phyloP scores from a whole-genome alignment of 2,888 invertebrate species.

The Eristalis tenax region DNA sequence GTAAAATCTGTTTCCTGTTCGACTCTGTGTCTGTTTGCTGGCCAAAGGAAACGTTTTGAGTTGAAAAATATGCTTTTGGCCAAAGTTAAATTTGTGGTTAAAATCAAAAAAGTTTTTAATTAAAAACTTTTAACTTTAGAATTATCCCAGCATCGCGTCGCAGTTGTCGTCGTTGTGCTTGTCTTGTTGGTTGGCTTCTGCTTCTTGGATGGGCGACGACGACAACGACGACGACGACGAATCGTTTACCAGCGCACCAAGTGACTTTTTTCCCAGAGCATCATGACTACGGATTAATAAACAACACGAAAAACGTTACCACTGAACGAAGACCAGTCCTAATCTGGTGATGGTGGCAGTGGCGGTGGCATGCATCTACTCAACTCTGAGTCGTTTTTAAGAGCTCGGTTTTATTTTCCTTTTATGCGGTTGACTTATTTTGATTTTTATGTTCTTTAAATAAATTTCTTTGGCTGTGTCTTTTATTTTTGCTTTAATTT shows the following conservation, averaged over 20 bases:
- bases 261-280: not conserved
- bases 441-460: constrained; percentile 48
- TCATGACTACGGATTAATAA: constrained; percentile 57
- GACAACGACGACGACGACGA: not conserved
- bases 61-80: constrained; percentile 22
- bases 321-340: constrained; percentile 23
- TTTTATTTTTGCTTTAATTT: not conserved
- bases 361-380: not conserved
- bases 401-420: constrained; percentile 42
- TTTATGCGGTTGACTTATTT: constrained; percentile 53
- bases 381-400: constrained; percentile 4
- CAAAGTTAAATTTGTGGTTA: constrained; percentile 56
- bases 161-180: constrained; percentile 22
- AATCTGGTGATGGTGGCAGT: not conserved
- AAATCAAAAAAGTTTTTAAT: constrained; percentile 61
- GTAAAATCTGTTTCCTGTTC: constrained; percentile 23
- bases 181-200: not conserved
- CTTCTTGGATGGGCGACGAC: not conserved
- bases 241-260: not conserved
- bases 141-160: constrained; percentile 36
- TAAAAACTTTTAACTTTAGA: constrained; percentile 54
- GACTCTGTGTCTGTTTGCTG: not conserved
- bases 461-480: not conserved
- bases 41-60: not conserved
- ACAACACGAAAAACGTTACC: constrained; percentile 32